Conservation (phyloP, 2,888 invertebrate genomes). For the Myathropa florea region DNA sequence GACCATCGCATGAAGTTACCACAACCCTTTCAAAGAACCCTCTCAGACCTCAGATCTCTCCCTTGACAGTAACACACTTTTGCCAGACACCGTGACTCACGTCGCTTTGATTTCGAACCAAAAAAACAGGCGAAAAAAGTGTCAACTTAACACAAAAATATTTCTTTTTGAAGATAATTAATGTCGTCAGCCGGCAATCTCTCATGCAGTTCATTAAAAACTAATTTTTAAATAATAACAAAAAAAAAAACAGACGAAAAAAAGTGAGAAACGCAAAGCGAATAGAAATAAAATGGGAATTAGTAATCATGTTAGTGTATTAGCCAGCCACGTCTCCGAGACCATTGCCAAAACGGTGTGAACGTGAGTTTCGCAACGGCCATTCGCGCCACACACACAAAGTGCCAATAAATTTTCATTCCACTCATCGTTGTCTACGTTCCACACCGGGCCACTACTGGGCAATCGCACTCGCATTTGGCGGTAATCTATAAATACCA, state of each 20-base stretch:
- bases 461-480: background rate
- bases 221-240: background rate
- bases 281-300: no score
- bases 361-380: conserved; percentile 17
- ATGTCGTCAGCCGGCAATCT: background rate
- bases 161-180: background rate
- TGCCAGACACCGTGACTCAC: background rate
- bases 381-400: conserved; percentile 13
- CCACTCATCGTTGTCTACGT: background rate
- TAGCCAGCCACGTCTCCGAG: background rate
- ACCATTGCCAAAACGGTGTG: conserved; percentile 17
- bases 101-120: background rate
- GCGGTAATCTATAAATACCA: conserved; percentile 18
- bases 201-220: conserved; percentile 14
- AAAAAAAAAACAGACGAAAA: background rate
- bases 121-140: background rate
- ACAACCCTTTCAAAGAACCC: background rate
- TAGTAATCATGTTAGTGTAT: conserved; percentile 4
- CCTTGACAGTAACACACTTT: background rate
- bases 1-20: no score
- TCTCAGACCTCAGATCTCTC: background rate
- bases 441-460: background rate
- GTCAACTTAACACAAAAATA: background rate
- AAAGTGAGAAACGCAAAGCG: no score
- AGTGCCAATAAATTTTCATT: conserved; percentile 37